Base-by-base conservation (phyloP, 1,140 invertebrate genomes). In the Drosophila mojavensis region DNA sequence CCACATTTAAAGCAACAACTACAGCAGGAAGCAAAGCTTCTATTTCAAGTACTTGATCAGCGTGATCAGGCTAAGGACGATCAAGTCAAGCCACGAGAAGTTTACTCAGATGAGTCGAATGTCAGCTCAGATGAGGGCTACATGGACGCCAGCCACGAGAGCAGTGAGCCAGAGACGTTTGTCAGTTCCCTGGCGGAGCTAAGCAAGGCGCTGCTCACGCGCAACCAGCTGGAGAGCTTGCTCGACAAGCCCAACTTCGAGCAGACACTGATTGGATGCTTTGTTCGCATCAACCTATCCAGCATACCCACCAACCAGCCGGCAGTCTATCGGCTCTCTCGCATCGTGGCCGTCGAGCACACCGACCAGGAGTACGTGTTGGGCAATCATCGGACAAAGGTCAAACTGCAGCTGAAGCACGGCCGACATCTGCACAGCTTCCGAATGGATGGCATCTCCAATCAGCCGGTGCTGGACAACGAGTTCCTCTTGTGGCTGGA, bases 171-270 rank as follows among this genome's bases (percentile, higher is more conserved):
- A 1, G 30, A 63, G 17, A 54, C 17, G 5, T 11, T 24, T 1
- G 26, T 81, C 1, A 54, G 60, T 4, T 56, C 17, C 0, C 9
- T 45, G 9, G 47, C 51, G 20, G 55, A 83, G 7, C 33, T 83
- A 0, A 36, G 11, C 2, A 62, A 17, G 6, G 72, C 39, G 6
- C 5, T 84, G n/a, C 33, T 83, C 6, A 77, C 60, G 1, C 81
- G 80, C 3, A 39, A 13, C 13, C 63, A 73, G 6, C 20, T 83
- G 17, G 63, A 69, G 17, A 55, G 24, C 5, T 73, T 84, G 2
- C 9, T 84, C 17, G 73, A 77, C 3, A 81, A 66, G 10, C 81
- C 81, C 9, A 63, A 64, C 17, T 84, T 84, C 24, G 65, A 61
- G 17, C 3, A 70, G 64, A 69, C 68, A 0, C 58, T 81, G 2